Conservation (phyloP, 37 sponge, comb jelly and placozoan genomes). For the Spongilla lacustris region DNA sequence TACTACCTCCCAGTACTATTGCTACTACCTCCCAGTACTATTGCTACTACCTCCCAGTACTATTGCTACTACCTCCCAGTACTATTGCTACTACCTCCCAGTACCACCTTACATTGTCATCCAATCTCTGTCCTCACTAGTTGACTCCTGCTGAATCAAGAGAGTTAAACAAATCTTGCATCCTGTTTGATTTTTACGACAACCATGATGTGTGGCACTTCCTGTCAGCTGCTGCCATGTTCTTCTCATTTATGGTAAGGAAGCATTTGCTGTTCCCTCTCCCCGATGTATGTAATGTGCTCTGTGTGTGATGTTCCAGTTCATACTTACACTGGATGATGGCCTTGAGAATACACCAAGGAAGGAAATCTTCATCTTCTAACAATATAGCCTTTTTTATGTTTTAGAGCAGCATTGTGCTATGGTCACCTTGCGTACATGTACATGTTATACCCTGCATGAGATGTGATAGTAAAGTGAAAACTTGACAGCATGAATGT, state of each 20-base stretch:
- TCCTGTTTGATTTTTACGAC: conserved; percentile 89
- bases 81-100: no score
- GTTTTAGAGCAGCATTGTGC: not conserved
- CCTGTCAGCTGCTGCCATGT: conserved; percentile 92
- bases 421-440: not conserved
- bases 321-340: conserved; percentile 79
- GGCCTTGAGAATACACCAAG: conserved; percentile 22
- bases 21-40: no score
- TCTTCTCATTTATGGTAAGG: conserved; percentile 91
- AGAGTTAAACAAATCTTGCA: conserved; percentile 65
- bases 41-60: no score
- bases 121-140: conserved; percentile 11
- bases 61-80: no score
- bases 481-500: no score
- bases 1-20: not conserved
- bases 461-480: no score
- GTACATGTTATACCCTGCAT: not conserved
- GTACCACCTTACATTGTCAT: not conserved
- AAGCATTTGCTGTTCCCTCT: no score
- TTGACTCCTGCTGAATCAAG: conserved; percentile 75
- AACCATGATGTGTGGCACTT: conserved; percentile 98
- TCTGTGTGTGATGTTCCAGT: conserved; percentile 10
- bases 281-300: not conserved
- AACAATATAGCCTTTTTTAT: not conserved
- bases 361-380: conserved; percentile 59